Conservation (phyloP, 1,140 invertebrate genomes). For the Platorchestia sp. region DNA sequence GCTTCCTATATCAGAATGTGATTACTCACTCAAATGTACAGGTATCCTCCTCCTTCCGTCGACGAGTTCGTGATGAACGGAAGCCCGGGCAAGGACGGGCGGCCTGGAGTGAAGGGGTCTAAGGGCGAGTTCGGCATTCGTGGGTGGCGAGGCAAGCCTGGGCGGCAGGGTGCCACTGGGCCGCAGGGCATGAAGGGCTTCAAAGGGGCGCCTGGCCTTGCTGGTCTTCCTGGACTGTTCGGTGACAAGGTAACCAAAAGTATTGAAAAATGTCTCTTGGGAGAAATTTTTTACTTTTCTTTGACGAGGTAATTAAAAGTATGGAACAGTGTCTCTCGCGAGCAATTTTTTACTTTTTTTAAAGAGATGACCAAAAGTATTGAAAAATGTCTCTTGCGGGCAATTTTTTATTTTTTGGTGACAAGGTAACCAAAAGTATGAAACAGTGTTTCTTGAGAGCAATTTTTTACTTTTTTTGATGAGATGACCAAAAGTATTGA, state of each 20-base stretch:
- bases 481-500: conserved; percentile 37
- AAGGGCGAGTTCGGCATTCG: conserved; percentile 48
- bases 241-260: conserved; percentile 54
- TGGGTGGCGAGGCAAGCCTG: conserved; percentile 45
- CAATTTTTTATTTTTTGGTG: too few species aligned
- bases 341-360: too few species aligned
- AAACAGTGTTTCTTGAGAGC: too few species aligned
- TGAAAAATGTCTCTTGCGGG: too few species aligned
- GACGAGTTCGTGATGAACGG: conserved; percentile 44
- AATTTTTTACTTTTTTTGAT: too few species aligned
- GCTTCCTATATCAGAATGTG: too few species aligned
- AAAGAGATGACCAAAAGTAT: conserved; percentile 41
- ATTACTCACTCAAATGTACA: not conserved
- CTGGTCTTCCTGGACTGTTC: conserved; percentile 32
- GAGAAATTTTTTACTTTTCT: too few species aligned
- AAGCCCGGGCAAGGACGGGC: conserved; percentile 34
- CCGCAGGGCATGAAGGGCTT: conserved; percentile 57
- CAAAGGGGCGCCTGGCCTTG: conserved; percentile 56
- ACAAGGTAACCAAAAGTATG: too few species aligned
- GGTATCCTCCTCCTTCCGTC: not conserved
- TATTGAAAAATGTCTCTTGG: not conserved
- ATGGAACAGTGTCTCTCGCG: too few species aligned
- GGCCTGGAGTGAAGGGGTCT: conserved; percentile 15
- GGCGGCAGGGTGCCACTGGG: conserved; percentile 15
- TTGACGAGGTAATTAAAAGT: too few species aligned